These are phyloP conservation scores for Lordiphosa collinella DNA, from an alignment of 1,140 invertebrate species.

Conservation along the genomic window DNA sequence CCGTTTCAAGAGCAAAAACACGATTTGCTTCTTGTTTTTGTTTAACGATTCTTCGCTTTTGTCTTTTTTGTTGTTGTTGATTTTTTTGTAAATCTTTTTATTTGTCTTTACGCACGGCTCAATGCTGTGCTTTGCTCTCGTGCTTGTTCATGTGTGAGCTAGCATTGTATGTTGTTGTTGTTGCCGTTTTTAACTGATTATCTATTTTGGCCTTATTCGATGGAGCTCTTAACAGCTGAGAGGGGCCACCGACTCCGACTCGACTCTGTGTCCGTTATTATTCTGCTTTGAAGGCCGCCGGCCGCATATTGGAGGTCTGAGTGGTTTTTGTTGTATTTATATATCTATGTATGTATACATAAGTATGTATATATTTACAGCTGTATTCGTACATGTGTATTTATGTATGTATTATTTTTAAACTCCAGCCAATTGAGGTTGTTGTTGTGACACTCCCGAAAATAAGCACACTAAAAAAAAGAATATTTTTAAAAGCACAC, in stretches of 20 bases:
- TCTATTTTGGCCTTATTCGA: neutral
- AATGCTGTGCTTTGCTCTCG: no score
- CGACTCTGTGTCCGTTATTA: constrained; percentile 5
- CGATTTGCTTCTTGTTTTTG: neutral
- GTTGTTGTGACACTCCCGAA: no score
- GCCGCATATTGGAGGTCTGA: constrained; percentile 8
- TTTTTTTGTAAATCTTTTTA: constrained; percentile 3
- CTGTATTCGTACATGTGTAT: constrained; percentile 8
- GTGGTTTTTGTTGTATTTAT: constrained; percentile 1
- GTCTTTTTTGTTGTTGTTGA: neutral
- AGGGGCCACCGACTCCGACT: constrained; percentile 1
- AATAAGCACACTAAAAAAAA: no score
- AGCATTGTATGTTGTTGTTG: neutral
- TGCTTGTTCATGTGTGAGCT: no score
- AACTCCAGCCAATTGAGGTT: constrained; percentile 2
- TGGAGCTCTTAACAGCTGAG: neutral
- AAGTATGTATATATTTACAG: constrained; percentile 12
- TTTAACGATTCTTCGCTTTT: constrained; percentile 3
- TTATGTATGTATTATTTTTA: constrained; percentile 1
- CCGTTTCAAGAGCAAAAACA: constrained; percentile 16
- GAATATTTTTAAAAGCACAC: no score
- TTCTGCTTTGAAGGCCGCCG: constrained; percentile 12
- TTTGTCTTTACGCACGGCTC: neutral
- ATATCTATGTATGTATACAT: constrained; percentile 14
- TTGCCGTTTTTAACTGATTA: neutral